Evolutionary conservation across 2,888 invertebrate genomes (phyloP), one percentile per base, ranked within the genome.

Genomic region (Orthosia incerta): DNA sequence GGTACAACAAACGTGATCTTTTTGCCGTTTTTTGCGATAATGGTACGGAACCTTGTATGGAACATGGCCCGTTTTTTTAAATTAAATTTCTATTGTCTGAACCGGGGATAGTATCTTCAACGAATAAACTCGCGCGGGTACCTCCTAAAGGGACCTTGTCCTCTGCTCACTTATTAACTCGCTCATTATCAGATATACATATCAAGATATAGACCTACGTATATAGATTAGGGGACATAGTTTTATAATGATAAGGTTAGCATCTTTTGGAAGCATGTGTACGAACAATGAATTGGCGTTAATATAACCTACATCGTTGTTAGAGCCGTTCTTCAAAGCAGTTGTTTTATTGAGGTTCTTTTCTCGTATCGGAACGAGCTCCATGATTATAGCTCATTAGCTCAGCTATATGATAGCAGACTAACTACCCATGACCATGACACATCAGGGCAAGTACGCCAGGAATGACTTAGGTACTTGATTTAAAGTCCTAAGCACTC

Each of bases 121-220:
- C 51, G 12, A 51, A 12, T 51, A 20, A 20, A 9, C 9, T 9
- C 50, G 16, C 51, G 1, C 51, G 51, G 9, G 18, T 9, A 50
- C 12, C 3, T 51, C n/a, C 0, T 53, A 12, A 53, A 12, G 18
- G 0, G 12, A 59, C 39, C 59, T 59, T 59, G 59, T 59, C 39
- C 39, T 45, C 15, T 20, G 39, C n/a, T 20, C 1, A 39, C 13
- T 57, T 57, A 57, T 57, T 13, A n/a, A 59, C n/a, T 59, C 39
- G n/a, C 59, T 39, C 13, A 39, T 59, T 59, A 59, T 59, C 59
- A 39, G 59, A 39, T 59, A 31, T n/a, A 59, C 12, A 59, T 39
- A 45, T 59, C 39, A 13, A 45, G 59, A 59, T 59, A 59, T 59
- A 26, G 59, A n/a, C 12, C n/a, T 39, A n/a, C 39, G 59, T 59